Evolutionary conservation across 2,888 invertebrate genomes (phyloP).

Genomic region (Imbricaverruca yamaguchii): DNA sequence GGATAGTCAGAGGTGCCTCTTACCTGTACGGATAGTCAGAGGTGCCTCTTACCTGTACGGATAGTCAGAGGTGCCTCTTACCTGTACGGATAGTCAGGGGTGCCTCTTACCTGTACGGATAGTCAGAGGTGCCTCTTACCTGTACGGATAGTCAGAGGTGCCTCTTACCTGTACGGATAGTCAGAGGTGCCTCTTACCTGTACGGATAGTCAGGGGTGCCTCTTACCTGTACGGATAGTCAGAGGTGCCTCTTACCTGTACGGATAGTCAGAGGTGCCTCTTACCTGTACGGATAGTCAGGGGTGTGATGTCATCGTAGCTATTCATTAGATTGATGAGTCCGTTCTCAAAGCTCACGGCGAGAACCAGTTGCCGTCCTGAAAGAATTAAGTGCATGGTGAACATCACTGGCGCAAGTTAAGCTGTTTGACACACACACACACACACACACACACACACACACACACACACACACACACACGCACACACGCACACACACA

Average conservation of each 20-base stretch:
- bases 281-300: conserved; percentile 28
- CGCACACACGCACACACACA: neutral
- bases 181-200: conserved; percentile 54
- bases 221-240: conserved; percentile 30
- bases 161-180: conserved; percentile 30
- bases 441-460: neutral
- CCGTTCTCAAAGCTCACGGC: conserved; percentile 85
- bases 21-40: conserved; percentile 28
- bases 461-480: neutral
- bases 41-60: conserved; percentile 54
- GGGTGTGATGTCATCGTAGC: conserved; percentile 89
- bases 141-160: conserved; percentile 49
- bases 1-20: conserved; percentile 52
- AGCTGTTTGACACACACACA: neutral
- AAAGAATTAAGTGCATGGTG: conserved; percentile 35
- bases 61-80: conserved; percentile 54
- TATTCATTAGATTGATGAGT: conserved; percentile 77
- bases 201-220: conserved; percentile 50
- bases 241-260: neutral
- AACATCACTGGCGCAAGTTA: neutral
- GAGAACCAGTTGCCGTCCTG: conserved; percentile 59
- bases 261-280: neutral
- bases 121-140: conserved; percentile 54
- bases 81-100: conserved; percentile 45
- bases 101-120: conserved; percentile 41